These are phyloP conservation scores for Sebastes fasciatus DNA, from an alignment of 2,113 vertebrate species.

Conservation along the genomic window DNA sequence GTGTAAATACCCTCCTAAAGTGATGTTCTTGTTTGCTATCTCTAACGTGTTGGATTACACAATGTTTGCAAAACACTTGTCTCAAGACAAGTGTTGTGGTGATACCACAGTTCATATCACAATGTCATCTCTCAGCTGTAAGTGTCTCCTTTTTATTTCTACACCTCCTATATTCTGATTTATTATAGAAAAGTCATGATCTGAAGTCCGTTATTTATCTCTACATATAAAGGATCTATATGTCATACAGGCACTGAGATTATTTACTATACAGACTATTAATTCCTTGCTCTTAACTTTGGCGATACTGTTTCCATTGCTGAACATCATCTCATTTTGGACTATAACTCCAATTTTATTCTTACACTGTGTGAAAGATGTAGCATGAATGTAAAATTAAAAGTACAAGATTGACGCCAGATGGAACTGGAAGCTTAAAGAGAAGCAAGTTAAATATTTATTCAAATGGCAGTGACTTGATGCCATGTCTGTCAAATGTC, in stretches of 20 bases:
- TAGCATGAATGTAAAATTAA: not conserved
- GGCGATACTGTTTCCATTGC: not conserved
- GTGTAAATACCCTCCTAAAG: not conserved
- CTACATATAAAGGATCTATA: not conserved
- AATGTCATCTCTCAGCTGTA: not conserved
- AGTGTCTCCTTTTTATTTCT: not conserved
- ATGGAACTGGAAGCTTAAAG: not conserved
- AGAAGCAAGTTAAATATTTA: constrained; percentile 12
- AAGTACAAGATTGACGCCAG: not conserved
- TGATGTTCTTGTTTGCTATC: not conserved
- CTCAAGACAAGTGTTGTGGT: not conserved
- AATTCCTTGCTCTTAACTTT: not conserved
- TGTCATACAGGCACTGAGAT: not conserved
- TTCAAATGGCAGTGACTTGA: not conserved
- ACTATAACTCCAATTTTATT: not conserved
- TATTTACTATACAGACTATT: not conserved
- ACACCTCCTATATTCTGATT: not conserved
- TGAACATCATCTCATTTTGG: not conserved
- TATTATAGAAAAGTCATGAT: not conserved
- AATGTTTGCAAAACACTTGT: not conserved
- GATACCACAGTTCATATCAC: not conserved
- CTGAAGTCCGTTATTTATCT: not conserved
- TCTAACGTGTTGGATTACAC: not conserved
- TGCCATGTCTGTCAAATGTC: not conserved
- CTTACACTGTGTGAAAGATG: not conserved